Base-by-base conservation (phyloP, 2,797 vertebrate species). In the Phrynocephalus guinanensis region DNA sequence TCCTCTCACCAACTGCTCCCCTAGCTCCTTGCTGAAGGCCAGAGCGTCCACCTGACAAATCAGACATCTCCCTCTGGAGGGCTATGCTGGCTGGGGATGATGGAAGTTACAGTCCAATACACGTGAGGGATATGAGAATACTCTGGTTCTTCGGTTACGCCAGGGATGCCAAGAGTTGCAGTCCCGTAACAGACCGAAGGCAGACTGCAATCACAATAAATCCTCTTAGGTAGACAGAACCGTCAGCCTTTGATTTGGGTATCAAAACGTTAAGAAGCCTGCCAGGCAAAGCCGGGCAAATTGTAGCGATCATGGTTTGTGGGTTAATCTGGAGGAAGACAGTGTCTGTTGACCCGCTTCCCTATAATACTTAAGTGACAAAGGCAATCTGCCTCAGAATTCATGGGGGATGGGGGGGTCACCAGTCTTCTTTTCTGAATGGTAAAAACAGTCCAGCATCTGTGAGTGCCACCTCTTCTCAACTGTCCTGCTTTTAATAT, bases 181-280 rank as follows among this genome's bases (percentile, higher is more conserved):
- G 82, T 75, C 20, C 71, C 10, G 60, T 1, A 44, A 89, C 38
- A 78, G 71, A 93, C 81, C 82, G 82, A 13, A 20, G 38, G 83
- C 48, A 93, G 83, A 90, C 87, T 88, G 89, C 60, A 91, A 90
- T 91, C 85, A 81, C 86, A 30, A 18, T 81, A 93, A 95, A 94
- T 94, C 86, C 87, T 93, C 83, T 95, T 89, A 93, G 79, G 26
- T 85, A 91, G 92, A 88, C 15, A 38, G 80, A 75, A 2, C 1
- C 56, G 30, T 28, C 88, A 44, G 75, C 87, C 33, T 83, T 68
- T 48, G 72, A 92, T 73, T 83, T 30, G 1, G 63, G 66, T 77
- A 77, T 38, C 44, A 72, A 71, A 48, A 38, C 1, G 15, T 56
- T 44, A 24, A 33, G 76, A n/a, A 88, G 88, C 78, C 79, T 86